These are phyloP conservation scores for Cynopterus sphinx DNA, from an alignment of 2,797 vertebrate genomes.

Conservation along the genomic window DNA sequence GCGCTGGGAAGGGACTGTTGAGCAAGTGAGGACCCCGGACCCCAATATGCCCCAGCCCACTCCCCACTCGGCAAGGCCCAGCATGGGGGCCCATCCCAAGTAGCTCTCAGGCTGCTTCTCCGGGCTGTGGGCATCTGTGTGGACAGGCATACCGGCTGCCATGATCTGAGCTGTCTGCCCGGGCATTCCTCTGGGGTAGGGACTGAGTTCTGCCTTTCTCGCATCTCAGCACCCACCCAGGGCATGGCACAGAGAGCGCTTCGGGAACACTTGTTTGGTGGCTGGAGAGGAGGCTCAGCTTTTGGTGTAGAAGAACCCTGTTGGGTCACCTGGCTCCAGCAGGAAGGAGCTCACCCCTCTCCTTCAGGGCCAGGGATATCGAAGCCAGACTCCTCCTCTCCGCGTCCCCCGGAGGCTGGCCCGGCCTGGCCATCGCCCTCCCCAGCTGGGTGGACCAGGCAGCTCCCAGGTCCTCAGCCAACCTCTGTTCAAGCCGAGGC, in stretches of 20 bases:
- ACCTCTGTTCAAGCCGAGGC: neutral
- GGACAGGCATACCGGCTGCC: neutral
- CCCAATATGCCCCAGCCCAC: neutral
- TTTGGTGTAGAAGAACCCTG: neutral
- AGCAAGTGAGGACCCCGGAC: neutral
- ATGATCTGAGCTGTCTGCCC: neutral
- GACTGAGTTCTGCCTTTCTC: neutral
- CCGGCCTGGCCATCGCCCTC: neutral
- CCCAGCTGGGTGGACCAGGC: neutral
- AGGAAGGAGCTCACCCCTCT: neutral
- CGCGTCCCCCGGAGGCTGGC: neutral
- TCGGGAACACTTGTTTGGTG: neutral
- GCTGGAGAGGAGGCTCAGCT: neutral
- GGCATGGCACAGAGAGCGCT: neutral
- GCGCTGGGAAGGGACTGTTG: neutral
- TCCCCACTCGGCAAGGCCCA: rapidly evolving
- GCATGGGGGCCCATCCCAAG: neutral
- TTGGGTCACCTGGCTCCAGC: neutral
- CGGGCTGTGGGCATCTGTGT: neutral
- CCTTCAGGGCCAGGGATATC: neutral
- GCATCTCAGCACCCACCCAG: neutral
- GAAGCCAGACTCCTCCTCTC: neutral
- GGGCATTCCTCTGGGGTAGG: neutral
- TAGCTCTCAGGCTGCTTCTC: neutral
- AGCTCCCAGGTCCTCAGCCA: neutral